phyloP scores from a whole-genome alignment of 2,797 vertebrate species.

The Synaphobranchus kaupii region DNA sequence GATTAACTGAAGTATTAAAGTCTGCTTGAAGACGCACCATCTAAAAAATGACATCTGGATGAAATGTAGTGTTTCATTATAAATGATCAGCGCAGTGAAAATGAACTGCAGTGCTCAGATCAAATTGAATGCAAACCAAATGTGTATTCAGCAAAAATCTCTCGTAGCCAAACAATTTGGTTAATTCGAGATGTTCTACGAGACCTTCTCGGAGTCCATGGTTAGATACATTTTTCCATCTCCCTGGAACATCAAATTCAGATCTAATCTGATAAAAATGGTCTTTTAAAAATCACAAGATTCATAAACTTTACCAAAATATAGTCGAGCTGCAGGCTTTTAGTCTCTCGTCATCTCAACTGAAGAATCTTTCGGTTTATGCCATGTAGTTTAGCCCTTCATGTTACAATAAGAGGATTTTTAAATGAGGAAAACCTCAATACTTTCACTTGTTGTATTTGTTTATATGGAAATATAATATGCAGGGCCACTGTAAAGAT shows the following conservation, averaged over 20 bases:
- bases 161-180: constrained; percentile 51
- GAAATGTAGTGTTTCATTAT: constrained; percentile 57
- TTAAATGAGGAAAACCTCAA: constrained; percentile 51
- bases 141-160: constrained; percentile 61
- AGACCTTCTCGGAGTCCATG: constrained; percentile 43
- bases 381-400: constrained; percentile 53
- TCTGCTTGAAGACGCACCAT: background rate
- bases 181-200: constrained; percentile 60
- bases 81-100: constrained; percentile 55
- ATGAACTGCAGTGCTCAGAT: constrained; percentile 57
- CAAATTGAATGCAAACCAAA: constrained; percentile 66
- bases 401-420: constrained; percentile 54
- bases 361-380: constrained; percentile 52
- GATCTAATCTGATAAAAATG: constrained; percentile 61
- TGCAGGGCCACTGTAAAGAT: background rate
- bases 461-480: background rate
- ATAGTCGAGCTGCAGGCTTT: background rate
- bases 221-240: constrained; percentile 69
- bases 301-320: constrained; percentile 5
- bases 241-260: constrained; percentile 56
- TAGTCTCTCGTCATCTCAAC: constrained; percentile 45
- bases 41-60: constrained; percentile 50
- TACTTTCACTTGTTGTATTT: constrained; percentile 36
- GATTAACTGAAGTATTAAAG: constrained; percentile 23
- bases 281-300: constrained; percentile 39